Base-by-base conservation (phyloP, 2,888 invertebrate species). In the Ophion costatus region DNA sequence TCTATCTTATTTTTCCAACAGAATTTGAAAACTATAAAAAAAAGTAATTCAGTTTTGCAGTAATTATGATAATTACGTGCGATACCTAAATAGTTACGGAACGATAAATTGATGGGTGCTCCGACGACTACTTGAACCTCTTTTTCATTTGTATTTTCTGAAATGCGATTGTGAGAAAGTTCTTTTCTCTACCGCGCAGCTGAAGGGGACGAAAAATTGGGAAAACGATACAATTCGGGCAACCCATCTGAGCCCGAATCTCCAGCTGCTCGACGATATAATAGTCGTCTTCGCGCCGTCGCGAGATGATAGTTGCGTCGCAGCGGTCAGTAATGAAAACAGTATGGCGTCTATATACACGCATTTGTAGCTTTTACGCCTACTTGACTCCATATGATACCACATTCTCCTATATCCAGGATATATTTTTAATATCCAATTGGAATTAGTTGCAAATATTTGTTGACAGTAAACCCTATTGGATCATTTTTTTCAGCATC, bases 181-280 rank as follows among this genome's bases (percentile, higher is more conserved):
- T 64, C 20, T 56, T 33, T 38, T 57, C 10, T 59, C 14, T 10
- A 24, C 67, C 20, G 14, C 56, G 20, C 56, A 88, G 87, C 78
- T 87, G 63, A 76, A 81, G 64, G 80, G 83, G 29, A 17, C 67
- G 22, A 77, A 82, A 61, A 66, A 75, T 29, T 29, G 75, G 9
- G 87, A 82, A 67, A 81, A 88, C 17, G 83, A 84, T 24, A 74
- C 89, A 17, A 90, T 90, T 67, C 87, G 86, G 76, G 90, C 90
- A 2, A 82, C 80, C 3, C 90, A 90, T 61, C 59, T 85, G 24
- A 84, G 80, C 20, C 74, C 88, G 2, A 89, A 86, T 69, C 76
- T 85, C 11, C 85, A 71, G 17, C 77, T 78, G 6, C 42, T 57
- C 63, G 89, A 90, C 42, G 87, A 82, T 0, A 89, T 90, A 17